A percentile compares a stretch with the other conserved stretches of the same genome.
These are phyloP conservation scores for Calonectris borealis DNA, from an alignment of 2,113 vertebrate species.

Conservation along the genomic window DNA sequence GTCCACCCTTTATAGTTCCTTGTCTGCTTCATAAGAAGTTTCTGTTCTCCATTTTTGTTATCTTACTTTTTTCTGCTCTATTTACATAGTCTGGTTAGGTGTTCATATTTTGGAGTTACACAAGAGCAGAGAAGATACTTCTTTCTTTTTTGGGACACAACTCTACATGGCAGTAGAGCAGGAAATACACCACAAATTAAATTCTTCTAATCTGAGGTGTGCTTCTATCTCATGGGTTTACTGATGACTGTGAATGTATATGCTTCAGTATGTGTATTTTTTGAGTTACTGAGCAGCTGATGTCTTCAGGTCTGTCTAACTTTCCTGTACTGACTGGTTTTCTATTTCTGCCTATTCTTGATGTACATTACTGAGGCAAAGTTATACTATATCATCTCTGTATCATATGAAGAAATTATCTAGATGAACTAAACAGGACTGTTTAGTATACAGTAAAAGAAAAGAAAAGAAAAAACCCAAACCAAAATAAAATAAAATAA, in stretches of 20 bases:
- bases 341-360: neutral
- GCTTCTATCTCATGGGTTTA: neutral
- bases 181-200: neutral
- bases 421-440: neutral
- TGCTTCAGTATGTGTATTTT: neutral
- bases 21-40: neutral
- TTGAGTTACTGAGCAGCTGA: neutral
- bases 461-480: neutral
- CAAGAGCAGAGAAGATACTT: neutral
- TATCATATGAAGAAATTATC: neutral
- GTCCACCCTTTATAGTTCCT: neutral
- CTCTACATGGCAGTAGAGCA: neutral
- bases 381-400: neutral
- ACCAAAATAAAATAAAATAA: neutral
- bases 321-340: neutral
- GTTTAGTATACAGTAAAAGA: neutral
- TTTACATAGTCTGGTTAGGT: neutral
- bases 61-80: neutral
- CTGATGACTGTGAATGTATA: neutral
- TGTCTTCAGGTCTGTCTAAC: neutral
- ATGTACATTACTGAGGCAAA: neutral
- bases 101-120: neutral
- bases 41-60: neutral
- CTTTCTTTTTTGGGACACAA: neutral
- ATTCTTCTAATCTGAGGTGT: neutral